Evolutionary conservation across 1,140 invertebrate species (phyloP).

Genomic region (Oryzaephilus surinamensis): DNA sequence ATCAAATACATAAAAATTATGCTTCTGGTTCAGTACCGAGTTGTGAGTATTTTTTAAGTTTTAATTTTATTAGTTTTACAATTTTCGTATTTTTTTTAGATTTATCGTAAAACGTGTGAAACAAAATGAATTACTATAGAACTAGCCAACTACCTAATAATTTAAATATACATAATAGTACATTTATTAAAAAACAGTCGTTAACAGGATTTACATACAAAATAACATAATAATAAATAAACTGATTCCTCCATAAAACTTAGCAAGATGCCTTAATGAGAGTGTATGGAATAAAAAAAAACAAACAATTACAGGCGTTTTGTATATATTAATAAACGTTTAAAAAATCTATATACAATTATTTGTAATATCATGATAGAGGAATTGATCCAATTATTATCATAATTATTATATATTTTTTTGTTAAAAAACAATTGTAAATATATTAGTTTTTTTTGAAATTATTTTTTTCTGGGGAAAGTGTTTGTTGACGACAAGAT

Average conservation of each 20-base stretch:
- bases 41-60: slow-evolving; percentile 34
- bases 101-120: slow-evolving; percentile 31
- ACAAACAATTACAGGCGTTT: too few relatives aligned
- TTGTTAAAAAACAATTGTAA: too few relatives aligned
- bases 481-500: too few relatives aligned
- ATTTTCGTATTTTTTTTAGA: slow-evolving; percentile 19
- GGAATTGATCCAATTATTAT: too few relatives aligned
- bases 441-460: too few relatives aligned
- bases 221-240: not conserved
- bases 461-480: too few relatives aligned
- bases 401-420: too few relatives aligned
- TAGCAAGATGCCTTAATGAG: slow-evolving; percentile 12
- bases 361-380: too few relatives aligned
- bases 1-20: slow-evolving; percentile 87
- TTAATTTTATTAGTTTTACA: slow-evolving; percentile 1
- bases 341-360: too few relatives aligned
- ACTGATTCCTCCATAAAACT: slow-evolving; percentile 7
- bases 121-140: too few relatives aligned
- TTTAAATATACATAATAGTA: not conserved
- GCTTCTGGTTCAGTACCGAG: slow-evolving; percentile 58
- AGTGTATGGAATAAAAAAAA: too few relatives aligned
- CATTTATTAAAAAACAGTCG: slow-evolving; percentile 10
- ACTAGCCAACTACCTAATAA: not conserved
- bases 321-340: too few relatives aligned
- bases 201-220: slow-evolving; percentile 9